Evolutionary conservation across 1,140 invertebrate genomes (phyloP).

Genomic region (Drosophila persimilis): DNA sequence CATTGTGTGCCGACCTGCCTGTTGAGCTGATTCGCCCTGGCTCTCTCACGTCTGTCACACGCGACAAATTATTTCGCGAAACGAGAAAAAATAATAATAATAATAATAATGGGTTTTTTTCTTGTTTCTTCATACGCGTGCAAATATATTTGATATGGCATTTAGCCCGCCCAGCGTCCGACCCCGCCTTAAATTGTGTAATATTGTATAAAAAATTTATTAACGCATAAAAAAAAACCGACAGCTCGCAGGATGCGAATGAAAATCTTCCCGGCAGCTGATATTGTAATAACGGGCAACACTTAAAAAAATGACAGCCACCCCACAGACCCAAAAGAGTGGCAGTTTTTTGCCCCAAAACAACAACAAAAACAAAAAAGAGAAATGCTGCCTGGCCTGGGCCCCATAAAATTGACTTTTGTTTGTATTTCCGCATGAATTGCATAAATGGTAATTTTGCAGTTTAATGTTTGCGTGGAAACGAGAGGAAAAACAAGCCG

Average conservation of each 20-base stretch:
- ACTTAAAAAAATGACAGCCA: constrained; percentile 69
- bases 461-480: constrained; percentile 70
- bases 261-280: constrained; percentile 70
- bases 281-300: constrained; percentile 74
- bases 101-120: neutral
- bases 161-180: constrained; percentile 37
- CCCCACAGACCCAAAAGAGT: neutral
- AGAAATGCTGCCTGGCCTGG: constrained; percentile 20
- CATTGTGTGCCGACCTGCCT: constrained; percentile 46
- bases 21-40: constrained; percentile 57
- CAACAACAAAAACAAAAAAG: constrained; percentile 25
- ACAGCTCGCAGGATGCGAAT: constrained; percentile 25
- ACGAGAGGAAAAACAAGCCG: constrained; percentile 37
- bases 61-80: constrained; percentile 72
- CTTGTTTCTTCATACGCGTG: no score
- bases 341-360: constrained; percentile 27
- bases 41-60: constrained; percentile 53
- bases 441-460: constrained; percentile 81
- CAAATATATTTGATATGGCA: constrained; percentile 64
- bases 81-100: constrained; percentile 56
- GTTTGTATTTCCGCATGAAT: constrained; percentile 81
- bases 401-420: constrained; percentile 78
- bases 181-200: constrained; percentile 61
- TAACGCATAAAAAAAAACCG: constrained; percentile 53
- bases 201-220: constrained; percentile 79